Conservation (phyloP, 2,797 vertebrate species). For the Anas capensis region DNA sequence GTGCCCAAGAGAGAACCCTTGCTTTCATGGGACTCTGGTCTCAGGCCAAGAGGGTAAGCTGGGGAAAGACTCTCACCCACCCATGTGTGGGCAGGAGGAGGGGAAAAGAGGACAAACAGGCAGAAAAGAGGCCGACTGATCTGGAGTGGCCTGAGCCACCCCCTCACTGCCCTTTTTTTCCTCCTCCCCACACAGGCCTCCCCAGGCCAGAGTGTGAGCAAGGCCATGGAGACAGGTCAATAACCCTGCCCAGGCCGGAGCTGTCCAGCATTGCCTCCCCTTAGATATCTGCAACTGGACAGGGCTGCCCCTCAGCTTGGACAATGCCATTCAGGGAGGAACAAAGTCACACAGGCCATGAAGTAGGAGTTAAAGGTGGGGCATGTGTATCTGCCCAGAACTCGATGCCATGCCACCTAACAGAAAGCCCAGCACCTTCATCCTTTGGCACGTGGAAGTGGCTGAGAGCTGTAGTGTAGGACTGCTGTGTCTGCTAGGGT, state of each 20-base stretch:
- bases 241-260: not conserved
- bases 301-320: not conserved
- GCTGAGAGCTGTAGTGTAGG: constrained; percentile 2
- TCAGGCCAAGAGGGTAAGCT: not conserved
- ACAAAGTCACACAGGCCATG: not conserved
- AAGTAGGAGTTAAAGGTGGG: not conserved
- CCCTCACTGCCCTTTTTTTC: not conserved
- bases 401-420: not conserved
- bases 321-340: not conserved
- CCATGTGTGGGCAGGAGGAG: not conserved
- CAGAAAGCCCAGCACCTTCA: constrained; percentile 2
- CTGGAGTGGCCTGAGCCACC: not conserved
- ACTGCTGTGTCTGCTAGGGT: not conserved
- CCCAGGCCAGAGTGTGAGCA: not conserved
- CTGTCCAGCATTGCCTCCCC: not conserved
- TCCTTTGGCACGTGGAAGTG: constrained; percentile 32
- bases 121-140: not conserved
- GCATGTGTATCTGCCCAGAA: not conserved
- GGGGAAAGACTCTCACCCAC: not conserved
- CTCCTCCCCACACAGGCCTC: not conserved
- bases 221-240: not conserved
- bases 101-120: not conserved
- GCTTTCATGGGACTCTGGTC: not conserved
- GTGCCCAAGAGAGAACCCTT: not conserved
- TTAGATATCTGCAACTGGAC: not conserved